Conservation (phyloP, 2,113 vertebrate species). For the Hylia prasina region DNA sequence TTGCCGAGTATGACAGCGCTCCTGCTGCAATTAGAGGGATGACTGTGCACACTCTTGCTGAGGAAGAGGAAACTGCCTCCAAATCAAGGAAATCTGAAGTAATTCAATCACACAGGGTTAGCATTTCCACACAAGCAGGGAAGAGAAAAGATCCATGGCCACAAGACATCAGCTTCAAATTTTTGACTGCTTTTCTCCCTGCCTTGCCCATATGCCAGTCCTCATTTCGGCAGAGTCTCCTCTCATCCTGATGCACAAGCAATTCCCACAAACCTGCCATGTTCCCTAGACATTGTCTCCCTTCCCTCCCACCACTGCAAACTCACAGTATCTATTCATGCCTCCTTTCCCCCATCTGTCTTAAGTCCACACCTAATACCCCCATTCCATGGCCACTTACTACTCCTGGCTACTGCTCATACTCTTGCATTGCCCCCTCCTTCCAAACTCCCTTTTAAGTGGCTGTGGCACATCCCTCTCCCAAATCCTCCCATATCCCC, state of each 20-base stretch:
- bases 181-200: neutral
- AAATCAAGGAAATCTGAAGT: neutral
- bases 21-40: neutral
- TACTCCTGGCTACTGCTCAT: neutral
- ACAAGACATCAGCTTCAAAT: neutral
- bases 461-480: neutral
- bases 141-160: neutral
- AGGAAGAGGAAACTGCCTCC: neutral
- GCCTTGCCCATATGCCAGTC: neutral
- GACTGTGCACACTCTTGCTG: neutral
- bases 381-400: fast-evolving
- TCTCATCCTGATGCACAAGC: neutral
- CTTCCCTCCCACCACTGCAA: neutral
- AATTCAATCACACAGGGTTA: neutral
- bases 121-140: neutral
- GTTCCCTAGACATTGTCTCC: neutral
- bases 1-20: neutral
- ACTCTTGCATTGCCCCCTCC: neutral
- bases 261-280: fast-evolving
- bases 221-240: neutral
- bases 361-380: neutral
- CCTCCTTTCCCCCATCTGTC: neutral
- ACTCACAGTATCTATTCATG: neutral
- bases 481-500: neutral
- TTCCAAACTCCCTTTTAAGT: neutral